Evolutionary conservation across 2,113 vertebrate species (phyloP).

Genomic region (Copsychus sechellarum): DNA sequence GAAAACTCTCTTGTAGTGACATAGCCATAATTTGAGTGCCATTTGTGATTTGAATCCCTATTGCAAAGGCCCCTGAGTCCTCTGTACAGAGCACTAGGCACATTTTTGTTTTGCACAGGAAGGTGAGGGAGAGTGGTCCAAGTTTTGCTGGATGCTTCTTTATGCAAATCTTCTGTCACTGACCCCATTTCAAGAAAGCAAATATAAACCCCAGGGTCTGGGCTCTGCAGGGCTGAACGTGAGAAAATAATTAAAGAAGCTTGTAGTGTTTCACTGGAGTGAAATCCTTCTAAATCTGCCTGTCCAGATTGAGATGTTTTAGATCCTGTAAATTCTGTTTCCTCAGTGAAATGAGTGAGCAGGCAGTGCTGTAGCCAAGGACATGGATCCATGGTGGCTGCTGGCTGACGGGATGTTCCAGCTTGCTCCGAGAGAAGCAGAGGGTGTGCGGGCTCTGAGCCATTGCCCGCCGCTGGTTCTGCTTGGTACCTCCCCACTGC

Average conservation of each 20-base stretch:
- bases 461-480: rapidly evolving
- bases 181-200: background rate
- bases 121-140: background rate
- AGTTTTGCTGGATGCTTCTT: background rate
- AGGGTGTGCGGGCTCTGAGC: background rate
- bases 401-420: rapidly evolving
- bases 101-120: background rate
- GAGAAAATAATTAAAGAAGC: background rate
- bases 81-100: background rate
- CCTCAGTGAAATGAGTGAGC: background rate
- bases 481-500: background rate
- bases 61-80: background rate
- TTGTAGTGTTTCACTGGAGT: background rate
- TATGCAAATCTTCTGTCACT: background rate
- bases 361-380: background rate
- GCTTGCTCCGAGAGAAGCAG: background rate
- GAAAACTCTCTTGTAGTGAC: background rate
- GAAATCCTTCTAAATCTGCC: background rate
- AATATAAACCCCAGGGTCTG: background rate
- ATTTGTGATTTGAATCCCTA: background rate
- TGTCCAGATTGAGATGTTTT: background rate
- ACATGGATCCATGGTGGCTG: background rate
- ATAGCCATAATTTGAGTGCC: background rate
- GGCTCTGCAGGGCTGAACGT: background rate
- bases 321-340: background rate